Evolutionary conservation across 1,140 invertebrate genomes (phyloP).

Genomic region (Bombus huntii): DNA sequence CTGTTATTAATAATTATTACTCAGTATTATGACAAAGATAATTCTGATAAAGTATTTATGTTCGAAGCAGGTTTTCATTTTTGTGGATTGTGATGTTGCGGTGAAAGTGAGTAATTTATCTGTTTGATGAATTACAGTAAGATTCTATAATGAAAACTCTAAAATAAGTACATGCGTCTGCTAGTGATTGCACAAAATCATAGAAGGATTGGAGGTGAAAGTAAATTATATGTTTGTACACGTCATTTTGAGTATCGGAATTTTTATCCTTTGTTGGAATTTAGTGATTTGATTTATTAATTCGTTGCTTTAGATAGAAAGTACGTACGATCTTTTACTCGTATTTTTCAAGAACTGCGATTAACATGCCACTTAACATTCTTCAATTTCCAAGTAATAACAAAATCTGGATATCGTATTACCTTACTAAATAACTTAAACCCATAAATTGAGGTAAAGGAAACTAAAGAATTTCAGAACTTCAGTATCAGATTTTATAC

Average conservation of each 20-base stretch:
- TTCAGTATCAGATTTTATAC: neutral
- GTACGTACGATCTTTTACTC: neutral
- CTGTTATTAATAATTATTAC: neutral
- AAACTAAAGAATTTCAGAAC: neutral
- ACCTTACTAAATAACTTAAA: neutral
- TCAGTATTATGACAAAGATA: neutral
- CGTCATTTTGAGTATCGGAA: neutral
- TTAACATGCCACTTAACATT: neutral
- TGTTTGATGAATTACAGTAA: neutral
- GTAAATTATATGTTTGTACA: conserved; percentile 8
- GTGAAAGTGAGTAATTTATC: conserved; percentile 1
- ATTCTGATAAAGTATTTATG: neutral
- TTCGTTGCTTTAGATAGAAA: neutral
- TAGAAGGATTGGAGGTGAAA: neutral
- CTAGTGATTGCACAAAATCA: neutral
- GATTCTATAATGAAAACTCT: neutral
- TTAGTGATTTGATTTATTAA: neutral
- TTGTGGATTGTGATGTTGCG: neutral
- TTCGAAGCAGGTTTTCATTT: neutral
- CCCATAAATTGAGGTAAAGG: neutral
- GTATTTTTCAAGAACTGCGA: neutral
- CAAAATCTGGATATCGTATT: neutral
- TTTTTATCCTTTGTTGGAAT: neutral
- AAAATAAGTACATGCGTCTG: neutral
- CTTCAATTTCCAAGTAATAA: neutral